Base-by-base conservation (phyloP, 2,888 invertebrate species). In the Aproaerema taeniolella region DNA sequence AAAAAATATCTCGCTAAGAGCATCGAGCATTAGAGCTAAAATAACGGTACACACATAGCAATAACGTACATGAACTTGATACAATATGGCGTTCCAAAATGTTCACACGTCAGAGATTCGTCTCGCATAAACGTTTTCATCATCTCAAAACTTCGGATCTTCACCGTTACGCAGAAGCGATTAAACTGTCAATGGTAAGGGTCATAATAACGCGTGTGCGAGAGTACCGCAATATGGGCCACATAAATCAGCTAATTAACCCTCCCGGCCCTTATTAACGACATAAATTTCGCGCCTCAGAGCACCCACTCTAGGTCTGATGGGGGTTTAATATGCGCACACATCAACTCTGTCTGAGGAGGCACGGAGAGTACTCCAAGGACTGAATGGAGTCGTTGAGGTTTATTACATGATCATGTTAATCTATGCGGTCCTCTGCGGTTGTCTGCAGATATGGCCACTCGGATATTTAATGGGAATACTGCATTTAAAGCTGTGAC, bases 241-340 rank as follows among this genome's bases (percentile, higher is more conserved):
- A 62, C 75, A 76, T 83, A 81, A 83, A 81, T 83, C 81, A 79
- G 70, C 71, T 81, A 82, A 83, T 85, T 83, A 82, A 81, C 78
- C 77, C 77, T 67, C 73, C 64, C 56, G 64, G 73, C 68, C 74
- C 80, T 80, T 83, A 83, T 83, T 81, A 83, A 79, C 68, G 73
- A 79, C 80, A 82, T 83, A 82, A 79, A 83, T 83, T 83, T 80
- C 65, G 67, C 74, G 72, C 71, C 67, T 56, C 55, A 60, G 61
- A 63, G 69, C 72, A 66, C 68, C 62, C 67, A 72, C 75, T 76
- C 72, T 58, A 72, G 70, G 66, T 68, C 30, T 37, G 68, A 74
- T 73, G 71, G 62, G 69, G 72, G 73, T 62, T 65, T 74, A 68
- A 75, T 75, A 72, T 70, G 71, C 65, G 62, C 66, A 70, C 63